These are phyloP conservation scores for Nowickia ferox DNA, from an alignment of 2,888 invertebrate species.

Conservation along the genomic window DNA sequence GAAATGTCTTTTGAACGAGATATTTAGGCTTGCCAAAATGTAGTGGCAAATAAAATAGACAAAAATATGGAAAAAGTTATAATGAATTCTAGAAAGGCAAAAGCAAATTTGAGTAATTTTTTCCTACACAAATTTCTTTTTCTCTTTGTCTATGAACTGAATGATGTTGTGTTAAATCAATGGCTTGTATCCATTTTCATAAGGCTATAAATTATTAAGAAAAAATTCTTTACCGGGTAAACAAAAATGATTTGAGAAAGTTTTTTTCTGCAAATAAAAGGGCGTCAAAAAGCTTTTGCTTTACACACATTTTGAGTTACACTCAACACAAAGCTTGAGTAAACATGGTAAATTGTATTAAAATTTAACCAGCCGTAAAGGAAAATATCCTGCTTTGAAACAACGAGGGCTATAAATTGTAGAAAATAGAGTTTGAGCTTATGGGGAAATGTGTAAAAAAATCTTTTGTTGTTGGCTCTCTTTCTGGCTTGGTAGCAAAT, in stretches of 20 bases:
- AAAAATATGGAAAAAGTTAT: neutral
- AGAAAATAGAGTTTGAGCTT: neutral
- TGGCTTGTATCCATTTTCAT: slow-evolving; percentile 12
- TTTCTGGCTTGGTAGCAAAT: slow-evolving; percentile 3
- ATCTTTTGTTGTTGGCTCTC: neutral
- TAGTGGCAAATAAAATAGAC: no score
- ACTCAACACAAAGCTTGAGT: slow-evolving; percentile 32
- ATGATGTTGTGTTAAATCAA: slow-evolving; percentile 16
- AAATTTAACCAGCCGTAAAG: slow-evolving; percentile 48
- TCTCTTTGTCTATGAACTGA: neutral
- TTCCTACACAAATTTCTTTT: neutral
- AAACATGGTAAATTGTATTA: slow-evolving; percentile 50
- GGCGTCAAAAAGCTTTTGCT: neutral
- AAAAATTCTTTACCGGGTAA: neutral
- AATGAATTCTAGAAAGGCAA: neutral
- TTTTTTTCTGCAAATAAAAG: neutral
- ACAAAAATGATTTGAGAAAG: neutral
- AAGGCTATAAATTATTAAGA: slow-evolving; percentile 50
- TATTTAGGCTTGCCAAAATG: neutral
- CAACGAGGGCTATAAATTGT: slow-evolving; percentile 27
- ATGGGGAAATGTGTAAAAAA: neutral
- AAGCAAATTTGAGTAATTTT: neutral
- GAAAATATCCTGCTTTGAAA: neutral
- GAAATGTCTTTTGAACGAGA: neutral
- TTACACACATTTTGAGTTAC: slow-evolving; percentile 13